Base-by-base conservation (phyloP, 2,888 invertebrate genomes). In the Cryptocheilus praepositus region DNA sequence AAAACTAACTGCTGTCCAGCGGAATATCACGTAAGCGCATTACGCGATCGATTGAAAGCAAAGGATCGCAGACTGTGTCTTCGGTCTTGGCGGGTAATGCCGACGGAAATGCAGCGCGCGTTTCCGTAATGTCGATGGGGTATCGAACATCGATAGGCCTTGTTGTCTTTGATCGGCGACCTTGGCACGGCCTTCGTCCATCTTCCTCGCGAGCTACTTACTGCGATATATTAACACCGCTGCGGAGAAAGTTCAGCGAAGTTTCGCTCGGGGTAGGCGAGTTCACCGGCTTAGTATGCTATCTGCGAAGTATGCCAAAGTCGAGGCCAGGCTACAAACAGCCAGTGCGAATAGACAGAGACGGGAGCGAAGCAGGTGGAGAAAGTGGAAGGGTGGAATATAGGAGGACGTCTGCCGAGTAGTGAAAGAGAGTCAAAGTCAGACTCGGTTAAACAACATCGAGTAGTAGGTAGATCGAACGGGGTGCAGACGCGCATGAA, bases 251-350 rank as follows among this genome's bases (percentile, higher is more conserved):
- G 74, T 73, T 76, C 46, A 25, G 18, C 51, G 11, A 79, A 74
- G 71, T 79, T 76, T 72, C 51, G 51, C 19, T 45, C 57, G 44
- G 43, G 51, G 46, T 60, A 61, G 59, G 49, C 61, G 69, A 62
- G 68, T 28, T 56, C 36, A 44, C 36, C 71, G 64, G 75, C 75
- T 81, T 77, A 77, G 82, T 81, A 79, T 76, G 80, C 80, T 70
- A 79, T 71, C 73, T 68, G 65, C 75, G 75, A 85, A 86, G 79
- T 85, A 83, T 84, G 84, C 83, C 81, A 84, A 85, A 85, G 84
- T 85, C 83, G 81, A 77, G 81, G 75, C 71, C 76, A 74, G 71
- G 64, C 66, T 58, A 64, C 63, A 62, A 64, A 67, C 46, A 56
- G 45, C 63, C 56, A 52, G 52, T 58, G 55, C 54, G 19, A 22